Evolutionary conservation across 2,797 vertebrate genomes (phyloP).

Genomic region (Phyllotis vaccarum): DNA sequence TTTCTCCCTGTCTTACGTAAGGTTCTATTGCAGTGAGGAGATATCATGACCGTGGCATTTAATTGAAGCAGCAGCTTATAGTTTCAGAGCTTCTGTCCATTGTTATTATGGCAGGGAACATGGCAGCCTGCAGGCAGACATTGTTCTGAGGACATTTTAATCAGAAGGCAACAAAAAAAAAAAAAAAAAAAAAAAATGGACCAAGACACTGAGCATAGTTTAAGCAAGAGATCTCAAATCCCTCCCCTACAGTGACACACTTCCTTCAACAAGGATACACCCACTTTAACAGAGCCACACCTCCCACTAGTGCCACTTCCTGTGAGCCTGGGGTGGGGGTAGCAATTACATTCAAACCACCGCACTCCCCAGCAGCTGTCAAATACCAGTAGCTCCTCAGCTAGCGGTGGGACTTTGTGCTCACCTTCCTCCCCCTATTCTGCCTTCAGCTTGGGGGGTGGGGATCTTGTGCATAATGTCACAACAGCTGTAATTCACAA

Average conservation of each 20-base stretch:
- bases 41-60: background rate
- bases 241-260: background rate
- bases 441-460: background rate
- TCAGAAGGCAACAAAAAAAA: background rate
- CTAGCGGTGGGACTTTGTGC: background rate
- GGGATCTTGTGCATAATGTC: background rate
- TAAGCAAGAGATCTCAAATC: background rate
- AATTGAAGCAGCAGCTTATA: background rate
- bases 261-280: background rate
- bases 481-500: background rate
- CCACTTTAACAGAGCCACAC: background rate
- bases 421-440: no score
- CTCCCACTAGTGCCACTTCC: background rate
- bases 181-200: no score
- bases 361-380: background rate
- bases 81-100: background rate
- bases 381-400: background rate
- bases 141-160: background rate
- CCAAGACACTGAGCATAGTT: background rate
- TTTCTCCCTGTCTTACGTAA: background rate
- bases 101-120: background rate
- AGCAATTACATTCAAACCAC: background rate
- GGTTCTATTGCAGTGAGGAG: background rate
- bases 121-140: background rate
- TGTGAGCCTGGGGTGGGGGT: background rate